These are phyloP conservation scores for Nephila pilipes DNA, from an alignment of 1,140 invertebrate genomes.

Conservation along the genomic window DNA sequence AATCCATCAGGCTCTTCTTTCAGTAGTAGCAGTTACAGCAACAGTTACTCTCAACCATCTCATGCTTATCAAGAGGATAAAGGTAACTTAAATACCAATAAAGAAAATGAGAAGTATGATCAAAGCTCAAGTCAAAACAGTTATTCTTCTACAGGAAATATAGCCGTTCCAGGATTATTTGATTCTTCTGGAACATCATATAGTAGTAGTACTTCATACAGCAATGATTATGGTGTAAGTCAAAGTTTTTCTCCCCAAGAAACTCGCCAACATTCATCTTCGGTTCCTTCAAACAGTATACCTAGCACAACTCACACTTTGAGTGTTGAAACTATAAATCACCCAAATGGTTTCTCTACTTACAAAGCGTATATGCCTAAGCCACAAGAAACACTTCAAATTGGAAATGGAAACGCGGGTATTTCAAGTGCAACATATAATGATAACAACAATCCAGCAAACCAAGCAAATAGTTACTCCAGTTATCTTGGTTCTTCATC, in stretches of 20 bases:
- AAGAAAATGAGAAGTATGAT: slow-evolving; percentile 69
- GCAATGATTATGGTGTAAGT: neutral
- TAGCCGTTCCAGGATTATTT: neutral
- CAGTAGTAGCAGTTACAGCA: slow-evolving; percentile 60
- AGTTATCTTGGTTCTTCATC: neutral
- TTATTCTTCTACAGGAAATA: slow-evolving; percentile 38
- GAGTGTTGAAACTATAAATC: neutral
- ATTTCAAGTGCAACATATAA: neutral
- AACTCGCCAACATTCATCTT: neutral
- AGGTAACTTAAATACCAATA: neutral
- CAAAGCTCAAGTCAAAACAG: slow-evolving; percentile 49
- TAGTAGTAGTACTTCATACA: neutral
- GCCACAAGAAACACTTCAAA: neutral
- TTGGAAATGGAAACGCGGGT: neutral
- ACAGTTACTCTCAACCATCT: slow-evolving; percentile 17
- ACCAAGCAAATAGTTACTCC: neutral
- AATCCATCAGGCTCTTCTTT: slow-evolving; percentile 43
- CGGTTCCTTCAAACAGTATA: neutral
- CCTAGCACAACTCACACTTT: neutral
- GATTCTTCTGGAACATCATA: slow-evolving; percentile 22
- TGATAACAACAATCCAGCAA: neutral
- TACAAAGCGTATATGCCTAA: neutral
- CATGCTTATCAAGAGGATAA: neutral
- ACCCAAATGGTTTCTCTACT: neutral
- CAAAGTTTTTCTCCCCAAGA: neutral